Evolutionary conservation across 64 coral and sea anemone species (phyloP), one percentile per base, ranked within the genome.

Genomic region (Porites australiensis): DNA sequence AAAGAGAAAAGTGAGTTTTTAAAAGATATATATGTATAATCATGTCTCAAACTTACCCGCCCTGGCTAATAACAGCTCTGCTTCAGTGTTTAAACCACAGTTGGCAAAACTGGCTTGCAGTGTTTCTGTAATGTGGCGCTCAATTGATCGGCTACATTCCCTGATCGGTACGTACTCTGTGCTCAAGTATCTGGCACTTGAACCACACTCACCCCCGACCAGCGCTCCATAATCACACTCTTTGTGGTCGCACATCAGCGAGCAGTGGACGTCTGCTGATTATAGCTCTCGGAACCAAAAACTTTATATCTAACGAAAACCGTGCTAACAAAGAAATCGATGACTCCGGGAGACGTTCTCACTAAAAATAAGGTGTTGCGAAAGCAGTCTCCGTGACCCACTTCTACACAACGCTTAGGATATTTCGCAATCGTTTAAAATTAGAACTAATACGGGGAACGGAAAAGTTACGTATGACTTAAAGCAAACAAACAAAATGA

Each of bases 11-110:
- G 20, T 37, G 27, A 37, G 27, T 37, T 37, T 37, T 37, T 37
- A 37, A 37, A 37, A 37, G 27, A 37, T 37, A 37, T 37, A 37
- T 37, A 37, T 37, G 27, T 37, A 37, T 37, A 55, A 55, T 7
- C 70, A 49, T 73, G 70, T 73, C 37, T 73, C 70, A 73, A 2
- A 73, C 70, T 73, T 73, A 73, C 70, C 70, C 13, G 44, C 70
- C 70, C 70, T 73, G 70, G 43, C 70, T 73, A 73, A 73, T 73
- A 73, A 45, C 37, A 73, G 21, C 70, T 73, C 70, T 73, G 44
- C 70, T 73, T 73, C 70, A 21, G 44, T 46, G 5, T 13, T 44
- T 43, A 73, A 45, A 46, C 37, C 23, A 45, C 70, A 73, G 68
- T 71, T 71, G 6, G 68, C 68, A 73, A 73, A 73, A 44, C 70